Evolutionary conservation across 2,113 vertebrate genomes (phyloP).

Genomic region (Takifugu flavidus): DNA sequence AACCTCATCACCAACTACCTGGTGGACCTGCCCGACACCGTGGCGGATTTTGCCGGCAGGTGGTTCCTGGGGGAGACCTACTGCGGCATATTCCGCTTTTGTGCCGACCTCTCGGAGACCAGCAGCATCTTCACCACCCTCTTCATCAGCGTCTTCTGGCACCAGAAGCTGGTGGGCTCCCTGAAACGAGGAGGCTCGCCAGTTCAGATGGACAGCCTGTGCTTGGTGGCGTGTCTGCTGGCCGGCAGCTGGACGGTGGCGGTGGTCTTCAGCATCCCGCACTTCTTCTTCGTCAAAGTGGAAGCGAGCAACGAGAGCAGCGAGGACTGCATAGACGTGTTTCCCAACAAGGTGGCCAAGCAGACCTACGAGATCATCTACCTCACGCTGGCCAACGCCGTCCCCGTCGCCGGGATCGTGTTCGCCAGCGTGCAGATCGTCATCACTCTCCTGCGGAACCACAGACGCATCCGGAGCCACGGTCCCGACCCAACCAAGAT

Average conservation of each 20-base stretch:
- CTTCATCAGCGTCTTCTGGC: slow-evolving; percentile 75
- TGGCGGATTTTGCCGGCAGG: slow-evolving; percentile 51
- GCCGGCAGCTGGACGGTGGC: slow-evolving; percentile 66
- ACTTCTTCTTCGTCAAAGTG: slow-evolving; percentile 48
- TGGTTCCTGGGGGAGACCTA: slow-evolving; percentile 68
- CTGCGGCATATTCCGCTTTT: slow-evolving; percentile 68
- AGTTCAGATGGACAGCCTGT: slow-evolving; percentile 63
- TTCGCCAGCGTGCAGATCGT: slow-evolving; percentile 66
- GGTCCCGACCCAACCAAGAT: slow-evolving; percentile 12
- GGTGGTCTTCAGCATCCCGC: slow-evolving; percentile 60
- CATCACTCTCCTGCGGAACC: slow-evolving; percentile 61
- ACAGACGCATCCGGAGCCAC: slow-evolving; percentile 45
- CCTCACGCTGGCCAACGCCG: slow-evolving; percentile 61
- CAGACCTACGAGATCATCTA: slow-evolving; percentile 62
- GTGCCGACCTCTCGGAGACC: slow-evolving; percentile 68
- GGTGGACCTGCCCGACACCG: slow-evolving; percentile 72
- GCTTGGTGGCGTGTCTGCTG: slow-evolving; percentile 50
- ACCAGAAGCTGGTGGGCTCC: slow-evolving; percentile 77
- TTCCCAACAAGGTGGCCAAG: slow-evolving; percentile 23
- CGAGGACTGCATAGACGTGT: slow-evolving; percentile 49
- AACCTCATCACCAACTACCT: slow-evolving; percentile 78
- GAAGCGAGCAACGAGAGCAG: slow-evolving; percentile 36
- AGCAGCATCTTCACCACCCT: slow-evolving; percentile 77
- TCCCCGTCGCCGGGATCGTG: slow-evolving; percentile 63
- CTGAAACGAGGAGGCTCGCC: slow-evolving; percentile 61